phyloP scores from a whole-genome alignment of 1,140 invertebrate species.

The Leptopilina boulardi region DNA sequence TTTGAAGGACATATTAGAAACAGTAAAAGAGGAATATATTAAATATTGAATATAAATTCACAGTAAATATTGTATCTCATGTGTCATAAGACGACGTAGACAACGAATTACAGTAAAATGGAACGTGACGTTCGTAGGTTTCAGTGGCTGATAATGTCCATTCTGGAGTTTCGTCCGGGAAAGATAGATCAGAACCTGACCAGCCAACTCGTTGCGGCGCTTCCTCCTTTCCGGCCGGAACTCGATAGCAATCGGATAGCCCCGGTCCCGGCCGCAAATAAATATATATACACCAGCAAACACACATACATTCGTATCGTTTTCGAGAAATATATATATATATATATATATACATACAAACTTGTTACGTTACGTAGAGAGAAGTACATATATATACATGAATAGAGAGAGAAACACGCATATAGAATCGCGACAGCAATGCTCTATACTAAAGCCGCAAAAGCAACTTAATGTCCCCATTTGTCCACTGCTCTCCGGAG shows the following conservation, averaged over 20 bases:
- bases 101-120: conserved; percentile 11
- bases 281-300: conserved; percentile 43
- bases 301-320: conserved; percentile 3
- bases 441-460: conserved; percentile 47
- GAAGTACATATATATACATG: conserved; percentile 1
- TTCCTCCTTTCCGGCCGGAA: conserved; percentile 60
- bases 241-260: conserved; percentile 60
- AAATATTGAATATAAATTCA: too few relatives aligned
- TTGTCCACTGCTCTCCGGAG: conserved; percentile 61
- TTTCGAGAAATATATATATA: neutral
- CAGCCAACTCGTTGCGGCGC: conserved; percentile 51
- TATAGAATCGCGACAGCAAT: conserved; percentile 34
- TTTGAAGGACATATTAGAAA: too few relatives aligned
- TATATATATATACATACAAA: conserved; percentile 44
- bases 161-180: conserved; percentile 33
- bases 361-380: conserved; percentile 20
- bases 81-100: conserved; percentile 17
- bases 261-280: conserved; percentile 44
- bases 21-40: too few relatives aligned
- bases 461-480: conserved; percentile 63
- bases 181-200: conserved; percentile 54
- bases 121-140: conserved; percentile 31
- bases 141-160: conserved; percentile 25
- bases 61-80: neutral
- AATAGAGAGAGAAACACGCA: neutral